phyloP scores from a whole-genome alignment of 1,140 invertebrate genomes.

The Magallana gigas region DNA sequence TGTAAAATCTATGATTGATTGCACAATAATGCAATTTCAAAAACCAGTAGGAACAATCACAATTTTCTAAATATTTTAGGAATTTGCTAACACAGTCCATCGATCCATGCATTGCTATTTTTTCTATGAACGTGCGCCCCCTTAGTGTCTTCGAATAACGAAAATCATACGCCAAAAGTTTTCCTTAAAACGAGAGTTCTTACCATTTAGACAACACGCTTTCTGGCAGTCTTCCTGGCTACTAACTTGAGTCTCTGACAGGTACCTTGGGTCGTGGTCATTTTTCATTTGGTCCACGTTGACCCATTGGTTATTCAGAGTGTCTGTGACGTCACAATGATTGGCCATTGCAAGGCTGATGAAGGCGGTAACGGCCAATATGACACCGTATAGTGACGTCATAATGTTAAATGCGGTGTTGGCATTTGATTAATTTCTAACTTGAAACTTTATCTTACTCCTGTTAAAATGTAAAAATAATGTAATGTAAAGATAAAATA shows the following conservation, averaged over 20 bases:
- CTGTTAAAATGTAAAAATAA: too few relatives aligned
- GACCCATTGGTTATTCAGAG: background rate
- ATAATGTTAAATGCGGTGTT: background rate
- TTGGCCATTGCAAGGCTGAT: background rate
- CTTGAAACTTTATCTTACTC: background rate
- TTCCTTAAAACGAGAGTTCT: background rate
- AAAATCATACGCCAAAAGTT: too few relatives aligned
- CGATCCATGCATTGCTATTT: too few relatives aligned
- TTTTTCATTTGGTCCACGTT: background rate
- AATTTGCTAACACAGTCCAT: too few relatives aligned
- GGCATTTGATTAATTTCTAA: background rate
- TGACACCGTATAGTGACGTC: background rate
- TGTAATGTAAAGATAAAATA: too few relatives aligned
- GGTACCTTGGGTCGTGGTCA: background rate
- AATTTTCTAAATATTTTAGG: too few relatives aligned
- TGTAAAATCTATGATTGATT: too few relatives aligned
- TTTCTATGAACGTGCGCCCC: too few relatives aligned
- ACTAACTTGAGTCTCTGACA: background rate
- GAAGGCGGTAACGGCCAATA: background rate
- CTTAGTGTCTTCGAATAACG: too few relatives aligned
- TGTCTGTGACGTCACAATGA: conserved; percentile 9
- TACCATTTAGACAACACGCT: background rate
- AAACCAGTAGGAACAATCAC: too few relatives aligned
- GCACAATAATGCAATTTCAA: too few relatives aligned
- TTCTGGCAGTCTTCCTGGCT: background rate